phyloP scores from a whole-genome alignment of 2,888 invertebrate genomes.

The Deroplatys truncata region DNA sequence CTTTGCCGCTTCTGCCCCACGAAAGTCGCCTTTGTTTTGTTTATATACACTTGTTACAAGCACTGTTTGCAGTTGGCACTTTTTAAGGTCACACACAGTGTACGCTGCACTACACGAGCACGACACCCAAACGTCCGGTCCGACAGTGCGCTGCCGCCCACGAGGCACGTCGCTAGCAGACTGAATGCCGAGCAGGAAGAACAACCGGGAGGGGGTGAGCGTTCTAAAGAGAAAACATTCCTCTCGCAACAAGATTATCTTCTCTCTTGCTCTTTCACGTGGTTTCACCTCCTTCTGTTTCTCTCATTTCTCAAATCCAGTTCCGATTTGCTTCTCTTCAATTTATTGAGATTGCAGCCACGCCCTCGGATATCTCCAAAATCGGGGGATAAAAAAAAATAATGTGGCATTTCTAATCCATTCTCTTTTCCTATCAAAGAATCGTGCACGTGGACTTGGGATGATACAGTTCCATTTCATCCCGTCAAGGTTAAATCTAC shows the following conservation, averaged over 20 bases:
- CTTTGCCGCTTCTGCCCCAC: no score
- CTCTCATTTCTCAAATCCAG: not conserved
- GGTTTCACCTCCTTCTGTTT: not conserved
- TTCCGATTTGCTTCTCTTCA: not conserved
- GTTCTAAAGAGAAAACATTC: not conserved
- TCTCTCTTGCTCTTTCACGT: not conserved
- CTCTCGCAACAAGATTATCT: not conserved
- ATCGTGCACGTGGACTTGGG: not conserved
- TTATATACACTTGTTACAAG: no score
- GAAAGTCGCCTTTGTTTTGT: no score
- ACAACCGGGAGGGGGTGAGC: not conserved
- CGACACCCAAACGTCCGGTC: no score
- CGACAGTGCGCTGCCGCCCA: not conserved
- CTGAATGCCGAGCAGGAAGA: not conserved
- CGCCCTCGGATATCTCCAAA: not conserved
- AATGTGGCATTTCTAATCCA: not conserved
- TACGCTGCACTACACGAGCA: no score
- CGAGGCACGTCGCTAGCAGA: not conserved
- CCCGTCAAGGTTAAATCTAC: not conserved
- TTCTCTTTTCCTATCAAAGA: not conserved
- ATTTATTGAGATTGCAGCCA: not conserved
- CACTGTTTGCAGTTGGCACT: no score
- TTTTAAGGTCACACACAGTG: no score
- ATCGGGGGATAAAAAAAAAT: not conserved
- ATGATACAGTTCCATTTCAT: not conserved